Evolutionary conservation across 2,797 vertebrate genomes (phyloP), one percentile per base, ranked within the genome.

Genomic region (Notolabrus celidotus): DNA sequence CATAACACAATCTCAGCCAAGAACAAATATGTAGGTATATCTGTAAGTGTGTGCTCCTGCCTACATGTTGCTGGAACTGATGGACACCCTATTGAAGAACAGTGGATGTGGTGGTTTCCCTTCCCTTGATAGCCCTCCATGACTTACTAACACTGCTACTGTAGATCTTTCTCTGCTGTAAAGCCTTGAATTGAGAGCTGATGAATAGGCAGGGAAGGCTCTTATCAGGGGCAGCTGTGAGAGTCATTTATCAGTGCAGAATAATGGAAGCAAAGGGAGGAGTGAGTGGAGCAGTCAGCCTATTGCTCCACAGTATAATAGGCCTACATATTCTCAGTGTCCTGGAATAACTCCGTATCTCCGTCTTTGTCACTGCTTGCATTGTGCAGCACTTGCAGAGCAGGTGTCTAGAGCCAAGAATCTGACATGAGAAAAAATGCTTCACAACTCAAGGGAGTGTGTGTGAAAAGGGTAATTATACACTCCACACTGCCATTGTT

Each of bases 221-320:
- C 82, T 92, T 87, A 90, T 90, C 90, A 82, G 77, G 67, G 62
- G 56, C 88, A 91, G 90, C 91, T 89, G 90, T 68, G 74, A 92
- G 90, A 93, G 92, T 92, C 91, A 94, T 95, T 93, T 93, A 93
- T 95, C 95, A 94, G 84, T 33, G 73, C 82, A 89, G 84, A 87
- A 92, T 93, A 94, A 94, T 93, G 88, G 87, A 89, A 92, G 90
- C 72, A 63, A 92, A 88, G 92, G 88, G 89, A 91, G 46, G 91
- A 93, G n/a, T 91, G 92, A 92, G 91, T 86, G 86, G 73, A 82
- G 74, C 69, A 68, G 79, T 87, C 80, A 39, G 83, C 83, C 86
- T 86, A 66, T 86, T 85, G 81, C 86, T 79, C 79, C 49, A 42
- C 70, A 39, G 52, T 34, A 89, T 79, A 90, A 88, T 80, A 84